Conservation (phyloP, 2,797 vertebrate species). For the Danio albolineatus region DNA sequence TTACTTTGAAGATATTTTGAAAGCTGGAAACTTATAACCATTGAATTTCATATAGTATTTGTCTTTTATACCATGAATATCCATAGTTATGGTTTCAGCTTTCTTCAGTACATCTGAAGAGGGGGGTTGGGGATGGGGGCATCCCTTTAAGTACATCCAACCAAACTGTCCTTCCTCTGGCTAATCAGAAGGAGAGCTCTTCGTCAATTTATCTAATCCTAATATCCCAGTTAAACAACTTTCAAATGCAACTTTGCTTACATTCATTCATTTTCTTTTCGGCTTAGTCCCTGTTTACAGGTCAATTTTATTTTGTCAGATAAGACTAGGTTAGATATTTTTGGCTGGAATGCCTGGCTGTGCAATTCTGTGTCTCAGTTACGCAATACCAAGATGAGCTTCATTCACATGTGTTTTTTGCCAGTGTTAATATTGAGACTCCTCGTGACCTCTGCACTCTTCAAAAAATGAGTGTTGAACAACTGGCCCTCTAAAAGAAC, state of each 20-base stretch:
- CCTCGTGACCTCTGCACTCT: not conserved
- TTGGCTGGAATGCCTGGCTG: not conserved
- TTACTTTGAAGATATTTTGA: too few species aligned
- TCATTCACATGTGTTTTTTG: not conserved
- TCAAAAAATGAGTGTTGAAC: not conserved
- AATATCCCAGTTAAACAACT: not conserved
- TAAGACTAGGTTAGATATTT: not conserved
- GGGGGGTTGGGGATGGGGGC: too few species aligned
- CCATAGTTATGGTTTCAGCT: too few species aligned
- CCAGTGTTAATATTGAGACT: slow-evolving; percentile 11
- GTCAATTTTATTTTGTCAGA: not conserved
- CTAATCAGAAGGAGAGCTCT: not conserved
- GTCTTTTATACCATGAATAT: too few species aligned
- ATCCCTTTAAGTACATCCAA: too few species aligned
- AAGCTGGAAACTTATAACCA: too few species aligned
- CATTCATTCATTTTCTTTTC: too few species aligned
- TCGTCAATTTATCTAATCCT: not conserved
- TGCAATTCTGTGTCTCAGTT: not conserved
- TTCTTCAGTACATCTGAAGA: too few species aligned
- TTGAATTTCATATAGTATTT: too few species aligned
- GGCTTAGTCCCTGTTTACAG: too few species aligned
- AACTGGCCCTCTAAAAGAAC: not conserved
- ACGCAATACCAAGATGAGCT: slow-evolving; percentile 21
- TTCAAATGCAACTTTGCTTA: not conserved
- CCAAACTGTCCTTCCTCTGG: not conserved